phyloP scores from a whole-genome alignment of 2,888 invertebrate genomes.

The Phorcus lineatus region DNA sequence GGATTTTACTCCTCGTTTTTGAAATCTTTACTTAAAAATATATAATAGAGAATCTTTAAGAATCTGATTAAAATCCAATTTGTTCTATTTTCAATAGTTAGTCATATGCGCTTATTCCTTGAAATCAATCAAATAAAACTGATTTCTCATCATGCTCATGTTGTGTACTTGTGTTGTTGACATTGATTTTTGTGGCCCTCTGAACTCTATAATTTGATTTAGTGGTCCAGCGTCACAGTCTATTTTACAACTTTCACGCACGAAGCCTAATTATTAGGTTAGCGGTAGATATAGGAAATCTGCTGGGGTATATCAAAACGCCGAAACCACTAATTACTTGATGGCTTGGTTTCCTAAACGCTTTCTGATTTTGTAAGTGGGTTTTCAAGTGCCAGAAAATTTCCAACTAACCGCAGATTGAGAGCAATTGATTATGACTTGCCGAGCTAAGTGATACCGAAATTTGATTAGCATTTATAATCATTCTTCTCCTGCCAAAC shows the following conservation, averaged over 20 bases:
- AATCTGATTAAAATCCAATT: too few species aligned
- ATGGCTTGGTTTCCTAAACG: not conserved
- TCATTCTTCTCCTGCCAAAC: too few species aligned
- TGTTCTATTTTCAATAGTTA: too few species aligned
- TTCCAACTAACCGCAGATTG: not conserved
- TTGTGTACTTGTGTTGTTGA: not conserved
- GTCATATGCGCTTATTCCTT: too few species aligned
- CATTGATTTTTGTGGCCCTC: not conserved
- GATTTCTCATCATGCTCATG: not conserved
- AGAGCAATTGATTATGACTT: too few species aligned
- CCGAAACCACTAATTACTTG: not conserved
- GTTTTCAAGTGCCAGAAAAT: not conserved
- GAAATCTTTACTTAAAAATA: too few species aligned
- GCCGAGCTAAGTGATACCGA: too few species aligned
- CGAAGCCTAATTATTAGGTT: constrained; percentile 11
- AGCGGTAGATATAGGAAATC: not conserved
- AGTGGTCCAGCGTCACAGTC: constrained; percentile 1
- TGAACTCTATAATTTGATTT: not conserved
- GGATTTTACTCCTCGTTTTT: too few species aligned
- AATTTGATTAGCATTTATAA: too few species aligned
- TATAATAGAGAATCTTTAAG: too few species aligned
- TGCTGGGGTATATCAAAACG: not conserved
- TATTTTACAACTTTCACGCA: not conserved
- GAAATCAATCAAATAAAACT: too few species aligned
- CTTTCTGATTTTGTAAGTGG: not conserved